phyloP scores from a whole-genome alignment of 2,888 invertebrate species.

The Netelia melanura region DNA sequence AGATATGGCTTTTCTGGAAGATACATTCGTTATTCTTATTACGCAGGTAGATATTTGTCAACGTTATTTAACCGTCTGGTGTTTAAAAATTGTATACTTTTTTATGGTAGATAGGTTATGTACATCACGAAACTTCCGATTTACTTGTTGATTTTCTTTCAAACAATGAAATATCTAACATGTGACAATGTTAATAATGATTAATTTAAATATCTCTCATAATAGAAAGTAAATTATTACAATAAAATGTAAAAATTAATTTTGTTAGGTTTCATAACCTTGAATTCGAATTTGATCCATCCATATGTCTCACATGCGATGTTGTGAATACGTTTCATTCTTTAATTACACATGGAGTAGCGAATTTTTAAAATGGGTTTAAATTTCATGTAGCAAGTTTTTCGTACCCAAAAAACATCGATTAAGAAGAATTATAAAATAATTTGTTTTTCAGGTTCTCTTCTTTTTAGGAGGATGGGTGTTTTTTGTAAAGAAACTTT shows the following conservation, averaged over 20 bases:
- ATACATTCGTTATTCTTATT: slow-evolving; percentile 93
- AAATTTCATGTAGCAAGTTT: too few relatives aligned
- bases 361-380: too few relatives aligned
- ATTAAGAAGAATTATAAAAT: too few relatives aligned
- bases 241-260: not conserved
- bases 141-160: slow-evolving; percentile 33
- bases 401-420: too few relatives aligned
- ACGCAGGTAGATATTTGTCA: slow-evolving; percentile 88
- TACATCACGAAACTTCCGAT: slow-evolving; percentile 39
- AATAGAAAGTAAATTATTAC: slow-evolving; percentile 21
- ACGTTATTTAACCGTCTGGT: slow-evolving; percentile 24
- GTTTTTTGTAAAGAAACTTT: slow-evolving; percentile 98
- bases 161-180: not conserved
- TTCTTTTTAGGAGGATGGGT: slow-evolving; percentile 99
- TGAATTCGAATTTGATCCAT: not conserved
- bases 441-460: slow-evolving; percentile 88
- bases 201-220: slow-evolving; percentile 19
- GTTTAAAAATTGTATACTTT: slow-evolving; percentile 46
- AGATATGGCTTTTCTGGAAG: slow-evolving; percentile 93
- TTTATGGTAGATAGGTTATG: slow-evolving; percentile 65
- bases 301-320: slow-evolving; percentile 1
- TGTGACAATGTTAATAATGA: slow-evolving; percentile 4
- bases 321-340: slow-evolving; percentile 28
- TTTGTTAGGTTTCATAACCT: not conserved
- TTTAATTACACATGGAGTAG: not conserved